Evolutionary conservation across 2,888 invertebrate genomes (phyloP).

Genomic region (Nysson spinosus): DNA sequence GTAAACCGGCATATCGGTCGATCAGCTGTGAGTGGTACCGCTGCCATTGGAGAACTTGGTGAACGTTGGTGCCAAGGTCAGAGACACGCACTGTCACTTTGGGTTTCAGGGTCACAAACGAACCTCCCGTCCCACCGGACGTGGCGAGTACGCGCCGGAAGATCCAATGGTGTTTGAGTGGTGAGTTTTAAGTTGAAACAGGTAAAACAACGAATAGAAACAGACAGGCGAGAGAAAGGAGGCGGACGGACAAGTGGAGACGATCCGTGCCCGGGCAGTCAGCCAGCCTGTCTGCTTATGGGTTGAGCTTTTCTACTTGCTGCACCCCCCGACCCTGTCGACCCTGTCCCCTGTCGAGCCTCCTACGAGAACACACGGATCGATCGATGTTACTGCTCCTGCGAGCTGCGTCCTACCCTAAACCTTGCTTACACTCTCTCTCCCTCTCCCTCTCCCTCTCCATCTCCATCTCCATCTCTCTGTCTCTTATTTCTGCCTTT

Average conservation of each 20-base stretch:
- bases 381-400: slow-evolving; percentile 77
- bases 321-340: slow-evolving; percentile 45
- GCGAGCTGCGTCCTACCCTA: slow-evolving; percentile 63
- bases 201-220: not conserved
- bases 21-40: slow-evolving; percentile 40
- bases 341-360: slow-evolving; percentile 58
- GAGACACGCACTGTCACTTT: slow-evolving; percentile 46
- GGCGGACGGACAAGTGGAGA: slow-evolving; percentile 49
- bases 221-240: slow-evolving; percentile 13
- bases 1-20: slow-evolving; percentile 28
- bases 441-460: not conserved
- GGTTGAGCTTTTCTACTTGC: slow-evolving; percentile 55
- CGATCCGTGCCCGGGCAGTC: slow-evolving; percentile 62
- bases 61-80: slow-evolving; percentile 42
- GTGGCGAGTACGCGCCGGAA: not conserved
- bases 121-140: not conserved
- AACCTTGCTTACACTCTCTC: slow-evolving; percentile 39
- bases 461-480: not conserved
- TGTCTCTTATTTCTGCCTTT: not conserved
- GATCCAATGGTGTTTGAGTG: not conserved
- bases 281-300: slow-evolving; percentile 55
- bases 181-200: not conserved
- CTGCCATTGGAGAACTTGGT: slow-evolving; percentile 36
- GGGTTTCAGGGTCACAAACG: slow-evolving; percentile 36
- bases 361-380: slow-evolving; percentile 61